Conservation (phyloP, 1,140 invertebrate genomes). For the Drosophila arizonae region DNA sequence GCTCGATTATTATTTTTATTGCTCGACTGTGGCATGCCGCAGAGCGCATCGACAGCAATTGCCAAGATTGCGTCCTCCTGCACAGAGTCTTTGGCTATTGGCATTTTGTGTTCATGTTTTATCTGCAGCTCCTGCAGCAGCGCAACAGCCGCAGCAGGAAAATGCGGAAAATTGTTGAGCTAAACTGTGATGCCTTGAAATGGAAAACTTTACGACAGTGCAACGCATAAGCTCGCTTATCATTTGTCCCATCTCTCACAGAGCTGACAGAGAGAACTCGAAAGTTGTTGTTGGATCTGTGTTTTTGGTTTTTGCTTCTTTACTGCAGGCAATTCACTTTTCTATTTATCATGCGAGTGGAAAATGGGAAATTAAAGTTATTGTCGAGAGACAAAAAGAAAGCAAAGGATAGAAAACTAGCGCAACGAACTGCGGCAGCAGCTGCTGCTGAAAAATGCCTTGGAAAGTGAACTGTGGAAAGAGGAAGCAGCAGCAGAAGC, state of each 20-base stretch:
- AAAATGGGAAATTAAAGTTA: constrained; percentile 58
- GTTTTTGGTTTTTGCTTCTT: constrained; percentile 31
- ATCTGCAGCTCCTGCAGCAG: constrained; percentile 48
- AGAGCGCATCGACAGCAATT: constrained; percentile 20
- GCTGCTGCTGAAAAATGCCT: constrained; percentile 4
- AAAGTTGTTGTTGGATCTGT: constrained; percentile 22
- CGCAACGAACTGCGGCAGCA: constrained; percentile 12
- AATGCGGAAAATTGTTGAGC: constrained; percentile 65
- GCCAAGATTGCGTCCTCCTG: constrained; percentile 29
- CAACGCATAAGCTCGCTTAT: constrained; percentile 62
- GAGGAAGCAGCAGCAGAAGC: background rate
- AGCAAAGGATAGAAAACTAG: constrained; percentile 49
- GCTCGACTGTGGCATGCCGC: constrained; percentile 20
- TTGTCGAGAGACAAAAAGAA: constrained; percentile 49
- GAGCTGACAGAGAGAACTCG: constrained; percentile 4
- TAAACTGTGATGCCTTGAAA: constrained; percentile 63
- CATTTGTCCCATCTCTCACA: constrained; percentile 59
- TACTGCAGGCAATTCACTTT: constrained; percentile 64
- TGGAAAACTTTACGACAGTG: constrained; percentile 63
- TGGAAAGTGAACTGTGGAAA: constrained; percentile 38
- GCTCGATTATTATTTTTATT: constrained; percentile 77
- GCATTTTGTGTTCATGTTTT: constrained; percentile 55
- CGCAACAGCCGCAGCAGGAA: constrained; percentile 36
- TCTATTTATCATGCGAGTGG: constrained; percentile 65
- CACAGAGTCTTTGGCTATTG: constrained; percentile 20